Evolutionary conservation across 2,113 vertebrate species (phyloP).

Genomic region (Accipiter cooperii): DNA sequence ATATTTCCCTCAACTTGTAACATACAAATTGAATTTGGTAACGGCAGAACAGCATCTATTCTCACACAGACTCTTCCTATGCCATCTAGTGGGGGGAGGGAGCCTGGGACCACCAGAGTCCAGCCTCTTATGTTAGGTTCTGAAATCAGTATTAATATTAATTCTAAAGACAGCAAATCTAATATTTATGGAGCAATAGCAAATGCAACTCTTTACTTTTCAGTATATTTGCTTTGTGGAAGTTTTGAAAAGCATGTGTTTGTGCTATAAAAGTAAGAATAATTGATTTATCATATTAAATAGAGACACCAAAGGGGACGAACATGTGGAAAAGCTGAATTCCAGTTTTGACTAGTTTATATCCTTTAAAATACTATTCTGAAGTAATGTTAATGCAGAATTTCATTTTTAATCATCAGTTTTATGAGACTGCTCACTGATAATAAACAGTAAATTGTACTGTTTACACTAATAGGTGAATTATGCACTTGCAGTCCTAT

Average conservation of each 20-base stretch:
- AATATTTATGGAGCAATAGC: not conserved
- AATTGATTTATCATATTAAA: not conserved
- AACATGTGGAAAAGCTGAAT: not conserved
- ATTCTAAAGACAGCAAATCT: not conserved
- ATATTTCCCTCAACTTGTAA: not conserved
- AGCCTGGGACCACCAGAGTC: not conserved
- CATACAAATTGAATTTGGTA: not conserved
- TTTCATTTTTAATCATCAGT: not conserved
- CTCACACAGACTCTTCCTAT: not conserved
- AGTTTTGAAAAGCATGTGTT: not conserved
- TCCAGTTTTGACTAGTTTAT: not conserved
- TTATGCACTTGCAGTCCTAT: not conserved
- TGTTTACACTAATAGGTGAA: not conserved
- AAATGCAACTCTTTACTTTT: not conserved
- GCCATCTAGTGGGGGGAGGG: conserved; percentile 35
- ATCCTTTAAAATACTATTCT: not conserved
- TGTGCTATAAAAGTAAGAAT: not conserved
- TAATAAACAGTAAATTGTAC: not conserved
- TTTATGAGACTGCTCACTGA: not conserved
- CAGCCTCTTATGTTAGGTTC: not conserved
- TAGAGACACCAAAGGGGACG: not conserved
- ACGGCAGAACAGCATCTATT: not conserved
- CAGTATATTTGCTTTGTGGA: not conserved
- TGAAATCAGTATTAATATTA: not conserved
- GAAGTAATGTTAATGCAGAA: not conserved